Conservation (phyloP, 1,140 invertebrate species). For the Oedothorax gibbosus region DNA sequence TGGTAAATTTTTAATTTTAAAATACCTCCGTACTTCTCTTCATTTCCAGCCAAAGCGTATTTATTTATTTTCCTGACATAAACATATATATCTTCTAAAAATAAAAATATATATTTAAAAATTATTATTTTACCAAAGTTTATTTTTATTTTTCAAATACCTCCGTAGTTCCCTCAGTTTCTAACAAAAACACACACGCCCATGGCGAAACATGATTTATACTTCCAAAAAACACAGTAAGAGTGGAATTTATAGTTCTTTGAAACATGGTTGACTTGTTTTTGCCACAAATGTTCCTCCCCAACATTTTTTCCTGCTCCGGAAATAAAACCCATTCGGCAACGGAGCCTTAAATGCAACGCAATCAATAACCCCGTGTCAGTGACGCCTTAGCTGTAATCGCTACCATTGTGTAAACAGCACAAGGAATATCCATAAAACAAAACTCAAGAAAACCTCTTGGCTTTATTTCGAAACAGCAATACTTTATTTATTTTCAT, state of each 20-base stretch:
- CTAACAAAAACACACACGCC: too few species aligned
- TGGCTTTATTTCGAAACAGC: conserved; percentile 49
- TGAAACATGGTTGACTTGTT: conserved; percentile 40
- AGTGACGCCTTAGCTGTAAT: conserved; percentile 56
- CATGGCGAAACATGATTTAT: conserved; percentile 16
- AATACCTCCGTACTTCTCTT: too few species aligned
- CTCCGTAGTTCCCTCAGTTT: too few species aligned
- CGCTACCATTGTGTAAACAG: conserved; percentile 60
- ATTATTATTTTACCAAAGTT: too few species aligned
- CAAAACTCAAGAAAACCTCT: conserved; percentile 50
- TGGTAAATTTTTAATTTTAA: too few species aligned
- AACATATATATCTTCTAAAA: too few species aligned
- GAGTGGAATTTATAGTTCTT: conserved; percentile 41
- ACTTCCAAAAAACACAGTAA: neutral
- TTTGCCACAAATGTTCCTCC: conserved; percentile 9
- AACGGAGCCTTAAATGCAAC: conserved; percentile 37
- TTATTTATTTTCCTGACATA: too few species aligned
- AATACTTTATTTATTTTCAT: conserved; percentile 53
- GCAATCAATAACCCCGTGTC: conserved; percentile 54
- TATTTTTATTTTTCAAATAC: too few species aligned
- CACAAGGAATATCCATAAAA: conserved; percentile 59
- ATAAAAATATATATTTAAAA: too few species aligned
- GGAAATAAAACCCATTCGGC: conserved; percentile 16
- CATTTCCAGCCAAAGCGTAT: too few species aligned
- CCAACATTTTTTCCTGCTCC: conserved; percentile 6